Evolutionary conservation across 23 tunicate genomes (phyloP).

Genomic region (Styela clava): DNA sequence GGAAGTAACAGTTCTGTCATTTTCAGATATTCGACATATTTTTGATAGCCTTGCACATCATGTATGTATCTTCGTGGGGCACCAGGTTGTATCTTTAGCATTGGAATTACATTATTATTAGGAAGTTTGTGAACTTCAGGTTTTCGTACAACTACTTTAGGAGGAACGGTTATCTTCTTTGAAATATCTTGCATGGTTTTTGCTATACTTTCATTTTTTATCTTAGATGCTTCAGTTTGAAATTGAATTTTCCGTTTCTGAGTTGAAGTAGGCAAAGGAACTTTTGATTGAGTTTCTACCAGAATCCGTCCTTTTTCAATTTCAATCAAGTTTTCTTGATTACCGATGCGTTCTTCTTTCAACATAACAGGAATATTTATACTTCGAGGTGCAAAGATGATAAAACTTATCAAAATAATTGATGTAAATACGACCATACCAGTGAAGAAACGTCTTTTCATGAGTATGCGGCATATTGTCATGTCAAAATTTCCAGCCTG

Average conservation of each 20-base stretch:
- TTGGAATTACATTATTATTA: not conserved
- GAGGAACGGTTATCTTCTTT: too few species aligned
- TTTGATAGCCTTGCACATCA: conserved; percentile 40
- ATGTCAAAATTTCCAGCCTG: not conserved
- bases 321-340: too few species aligned
- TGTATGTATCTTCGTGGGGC: conserved; percentile 40
- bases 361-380: not conserved
- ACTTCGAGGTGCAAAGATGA: not conserved
- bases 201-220: too few species aligned
- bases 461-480: not conserved
- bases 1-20: conserved; percentile 39
- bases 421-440: not conserved
- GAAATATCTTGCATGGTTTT: too few species aligned
- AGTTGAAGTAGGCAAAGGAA: too few species aligned
- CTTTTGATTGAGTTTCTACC: too few species aligned
- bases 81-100: not conserved
- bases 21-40: conserved; percentile 37
- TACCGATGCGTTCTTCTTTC: not conserved
- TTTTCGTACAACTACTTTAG: too few species aligned
- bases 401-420: not conserved
- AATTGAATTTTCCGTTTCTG: too few species aligned
- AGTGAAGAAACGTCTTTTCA: not conserved
- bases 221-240: too few species aligned
- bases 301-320: too few species aligned
- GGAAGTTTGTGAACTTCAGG: not conserved